A percentile compares a stretch with the other conserved stretches of the same genome.
Evolutionary conservation across 2,888 invertebrate species (phyloP).

Genomic region (Ariolimax columbianus): DNA sequence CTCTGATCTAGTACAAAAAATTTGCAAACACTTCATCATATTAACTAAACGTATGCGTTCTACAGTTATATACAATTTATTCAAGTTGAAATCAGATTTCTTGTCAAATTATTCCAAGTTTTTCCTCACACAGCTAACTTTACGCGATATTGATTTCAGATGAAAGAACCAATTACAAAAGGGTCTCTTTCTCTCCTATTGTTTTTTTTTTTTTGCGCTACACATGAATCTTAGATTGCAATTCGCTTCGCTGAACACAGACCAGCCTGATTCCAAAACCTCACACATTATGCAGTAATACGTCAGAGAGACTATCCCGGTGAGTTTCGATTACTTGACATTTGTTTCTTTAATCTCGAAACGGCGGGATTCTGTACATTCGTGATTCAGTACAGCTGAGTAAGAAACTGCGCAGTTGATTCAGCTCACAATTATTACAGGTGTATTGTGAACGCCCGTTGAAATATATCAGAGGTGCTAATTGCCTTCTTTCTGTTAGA

Average conservation of each 20-base stretch:
- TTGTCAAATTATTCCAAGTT: too few species aligned
- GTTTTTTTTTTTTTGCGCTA: too few species aligned
- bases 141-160: background rate
- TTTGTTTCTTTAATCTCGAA: background rate
- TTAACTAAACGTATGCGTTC: too few species aligned
- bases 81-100: too few species aligned
- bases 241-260: background rate
- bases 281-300: background rate
- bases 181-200: too few species aligned
- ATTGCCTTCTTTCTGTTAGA: too few species aligned
- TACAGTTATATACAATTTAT: too few species aligned
- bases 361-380: background rate
- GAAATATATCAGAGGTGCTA: background rate
- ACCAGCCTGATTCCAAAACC: background rate
- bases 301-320: background rate
- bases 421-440: background rate
- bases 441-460: background rate
- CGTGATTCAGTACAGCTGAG: conserved; percentile 14
- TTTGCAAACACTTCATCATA: too few species aligned
- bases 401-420: conserved; percentile 14
- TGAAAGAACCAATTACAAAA: background rate
- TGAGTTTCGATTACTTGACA: conserved; percentile 3
- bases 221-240: too few species aligned
- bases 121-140: too few species aligned
- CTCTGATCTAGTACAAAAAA: too few species aligned